These are phyloP conservation scores for Drosophila bifasciata DNA, from an alignment of 1,140 invertebrate species.

Conservation along the genomic window DNA sequence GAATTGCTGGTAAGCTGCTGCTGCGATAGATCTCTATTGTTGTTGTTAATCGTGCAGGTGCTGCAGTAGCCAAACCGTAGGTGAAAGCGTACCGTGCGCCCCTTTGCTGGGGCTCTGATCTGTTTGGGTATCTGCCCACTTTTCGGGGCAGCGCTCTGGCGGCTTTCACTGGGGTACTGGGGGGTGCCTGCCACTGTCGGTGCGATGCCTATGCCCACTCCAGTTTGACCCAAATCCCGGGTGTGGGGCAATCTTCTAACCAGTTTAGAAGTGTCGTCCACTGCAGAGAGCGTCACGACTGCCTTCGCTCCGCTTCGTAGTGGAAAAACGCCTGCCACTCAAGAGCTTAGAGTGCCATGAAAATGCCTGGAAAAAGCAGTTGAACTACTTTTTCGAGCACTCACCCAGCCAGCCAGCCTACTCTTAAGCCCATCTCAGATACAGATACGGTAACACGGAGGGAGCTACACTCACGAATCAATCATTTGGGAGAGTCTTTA, in stretches of 20 bases:
- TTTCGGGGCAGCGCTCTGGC: slow-evolving; percentile 26
- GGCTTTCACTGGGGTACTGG: slow-evolving; percentile 55
- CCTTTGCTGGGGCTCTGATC: background rate
- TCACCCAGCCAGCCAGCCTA: slow-evolving; percentile 2
- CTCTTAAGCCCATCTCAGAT: slow-evolving; percentile 31
- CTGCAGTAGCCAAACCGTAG: no score
- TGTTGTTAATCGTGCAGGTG: no score
- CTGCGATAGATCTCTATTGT: no score
- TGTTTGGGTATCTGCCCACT: slow-evolving; percentile 55
- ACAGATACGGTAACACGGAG: no score
- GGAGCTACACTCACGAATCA: slow-evolving; percentile 3
- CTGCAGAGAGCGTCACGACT: slow-evolving; percentile 51
- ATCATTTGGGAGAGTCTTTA: slow-evolving; percentile 25
- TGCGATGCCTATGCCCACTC: slow-evolving; percentile 8
- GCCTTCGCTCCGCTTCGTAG: slow-evolving; percentile 22
- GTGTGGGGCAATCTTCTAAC: slow-evolving; percentile 61
- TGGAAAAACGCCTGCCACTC: slow-evolving; percentile 52
- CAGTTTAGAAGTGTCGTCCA: slow-evolving; percentile 69
- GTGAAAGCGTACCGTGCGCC: background rate
- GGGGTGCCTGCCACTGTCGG: background rate
- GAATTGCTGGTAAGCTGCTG: slow-evolving; percentile 92
- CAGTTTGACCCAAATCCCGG: slow-evolving; percentile 49
- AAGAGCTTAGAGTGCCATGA: slow-evolving; percentile 18
- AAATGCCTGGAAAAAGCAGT: slow-evolving; percentile 31
- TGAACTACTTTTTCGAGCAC: slow-evolving; percentile 27